These are phyloP conservation scores for Cantharis lateralis DNA, from an alignment of 2,888 invertebrate genomes.

Conservation along the genomic window DNA sequence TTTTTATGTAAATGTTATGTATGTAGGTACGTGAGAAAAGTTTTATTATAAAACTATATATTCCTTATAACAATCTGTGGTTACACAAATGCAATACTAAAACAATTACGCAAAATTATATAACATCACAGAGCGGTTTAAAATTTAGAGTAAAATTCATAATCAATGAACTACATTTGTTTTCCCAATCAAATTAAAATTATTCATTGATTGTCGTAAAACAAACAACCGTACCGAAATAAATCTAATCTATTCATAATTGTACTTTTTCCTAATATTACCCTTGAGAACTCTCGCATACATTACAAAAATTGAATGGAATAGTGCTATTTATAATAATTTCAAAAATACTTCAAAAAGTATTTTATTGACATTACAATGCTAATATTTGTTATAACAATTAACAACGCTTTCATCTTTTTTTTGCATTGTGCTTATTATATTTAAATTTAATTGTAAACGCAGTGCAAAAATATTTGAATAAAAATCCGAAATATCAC, in stretches of 20 bases:
- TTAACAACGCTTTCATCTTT: not conserved
- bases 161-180: not conserved
- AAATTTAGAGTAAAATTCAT: not conserved
- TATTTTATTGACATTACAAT: not conserved
- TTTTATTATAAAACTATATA: constrained; percentile 1
- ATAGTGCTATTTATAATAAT: not conserved
- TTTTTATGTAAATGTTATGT: constrained; percentile 2
- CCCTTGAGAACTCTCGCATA: not conserved
- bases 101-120: not conserved
- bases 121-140: not conserved
- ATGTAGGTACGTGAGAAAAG: constrained; percentile 1
- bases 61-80: not conserved
- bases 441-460: too few species aligned
- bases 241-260: not conserved
- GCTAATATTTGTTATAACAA: not conserved
- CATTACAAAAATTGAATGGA: not conserved
- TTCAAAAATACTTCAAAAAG: not conserved
- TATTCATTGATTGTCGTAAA: not conserved
- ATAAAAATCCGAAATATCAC: too few species aligned
- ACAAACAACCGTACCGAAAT: not conserved
- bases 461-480: too few species aligned
- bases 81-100: not conserved
- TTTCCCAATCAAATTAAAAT: not conserved
- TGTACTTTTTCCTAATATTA: not conserved
- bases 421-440: not conserved